Base-by-base conservation (phyloP, 2,797 vertebrate genomes). In the Argyrosomus regius region DNA sequence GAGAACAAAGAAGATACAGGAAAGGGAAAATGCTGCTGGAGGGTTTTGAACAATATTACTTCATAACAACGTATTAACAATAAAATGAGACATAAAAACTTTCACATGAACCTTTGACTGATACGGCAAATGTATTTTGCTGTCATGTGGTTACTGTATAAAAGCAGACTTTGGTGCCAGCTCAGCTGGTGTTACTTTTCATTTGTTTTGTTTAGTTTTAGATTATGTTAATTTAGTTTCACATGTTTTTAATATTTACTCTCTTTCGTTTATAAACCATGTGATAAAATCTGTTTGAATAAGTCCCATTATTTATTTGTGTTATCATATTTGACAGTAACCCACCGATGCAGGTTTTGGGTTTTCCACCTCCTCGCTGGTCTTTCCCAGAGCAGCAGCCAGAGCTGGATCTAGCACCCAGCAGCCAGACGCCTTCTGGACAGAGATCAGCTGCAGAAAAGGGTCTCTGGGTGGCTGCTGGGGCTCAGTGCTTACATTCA, bases 341-440 rank as follows among this genome's bases (percentile, higher is more conserved):
- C 92, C 65, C 52, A 96, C 96, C 81, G 88, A 9, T 10, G 54
- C 9, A 81, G 95, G 94, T 5, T 87, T 81, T 59, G 76, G 56
- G 18, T 84, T 86, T 5, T 66, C 46, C 53, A 95, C 39, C 48
- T 94, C 91, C n/a, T 93, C 13, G 5, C 84, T 85, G 12, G 76
- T 93, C 84, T 89, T 81, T 45, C 81, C 91, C 43, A 96, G 80
- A 6, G 90, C 79, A 18, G 67, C 11, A 45, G 92, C 92, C 69
- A 96, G 80, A 39, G 49, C 58, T 63, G 91, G 59, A 57, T 87
- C 85, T 2, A 95, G 87, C 67, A 85, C 50, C 96, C 96, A 97
- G 65, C 88, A 95, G 31, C 96, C 96, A 13, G 94, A 85, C 1
- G 96, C 96, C 67, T 94, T 95, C 84, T 96, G 96, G 16, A 96